Percentiles rank a stretch among this genome's conserved stretches.
phyloP scores from a whole-genome alignment of 2,113 vertebrate species.

The Lepisosteus osseus region DNA sequence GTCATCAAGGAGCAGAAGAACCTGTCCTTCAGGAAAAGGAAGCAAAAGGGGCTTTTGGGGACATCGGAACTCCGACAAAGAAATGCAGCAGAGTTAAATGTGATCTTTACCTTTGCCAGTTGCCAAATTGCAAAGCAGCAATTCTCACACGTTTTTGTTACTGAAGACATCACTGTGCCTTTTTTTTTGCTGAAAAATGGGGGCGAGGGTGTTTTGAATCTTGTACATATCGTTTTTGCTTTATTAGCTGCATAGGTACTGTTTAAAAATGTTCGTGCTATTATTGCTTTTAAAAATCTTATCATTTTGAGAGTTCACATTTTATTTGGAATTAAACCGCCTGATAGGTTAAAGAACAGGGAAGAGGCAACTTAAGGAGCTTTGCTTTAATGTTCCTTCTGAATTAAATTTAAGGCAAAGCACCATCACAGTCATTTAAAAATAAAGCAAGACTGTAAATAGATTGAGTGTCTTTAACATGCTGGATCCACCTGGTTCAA shows the following conservation, averaged over 20 bases:
- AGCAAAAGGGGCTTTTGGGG: neutral
- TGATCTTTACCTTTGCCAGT: neutral
- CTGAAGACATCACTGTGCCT: slow-evolving; percentile 27
- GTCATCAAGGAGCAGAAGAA: neutral
- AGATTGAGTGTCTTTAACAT: no score
- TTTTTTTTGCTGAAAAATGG: slow-evolving; percentile 13
- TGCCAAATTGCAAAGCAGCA: slow-evolving; percentile 5
- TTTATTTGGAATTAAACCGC: no score
- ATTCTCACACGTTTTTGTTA: neutral
- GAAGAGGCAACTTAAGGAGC: no score
- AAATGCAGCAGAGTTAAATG: neutral
- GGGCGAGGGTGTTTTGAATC: slow-evolving; percentile 19
- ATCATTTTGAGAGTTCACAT: no score
- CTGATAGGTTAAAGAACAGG: no score
- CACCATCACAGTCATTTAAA: no score
- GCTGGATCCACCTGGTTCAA: no score
- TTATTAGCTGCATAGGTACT: slow-evolving; percentile 1
- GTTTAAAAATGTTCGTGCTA: slow-evolving; percentile 8
- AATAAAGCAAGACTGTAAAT: no score
- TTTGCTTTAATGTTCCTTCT: no score
- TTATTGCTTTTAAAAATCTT: no score
- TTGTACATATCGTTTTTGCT: slow-evolving; percentile 31
- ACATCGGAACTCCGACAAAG: neutral
- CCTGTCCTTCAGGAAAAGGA: slow-evolving; percentile 12
- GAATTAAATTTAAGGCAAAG: no score